Conservation (phyloP, 2,113 vertebrate species). For the Hippocampus barbouri region DNA sequence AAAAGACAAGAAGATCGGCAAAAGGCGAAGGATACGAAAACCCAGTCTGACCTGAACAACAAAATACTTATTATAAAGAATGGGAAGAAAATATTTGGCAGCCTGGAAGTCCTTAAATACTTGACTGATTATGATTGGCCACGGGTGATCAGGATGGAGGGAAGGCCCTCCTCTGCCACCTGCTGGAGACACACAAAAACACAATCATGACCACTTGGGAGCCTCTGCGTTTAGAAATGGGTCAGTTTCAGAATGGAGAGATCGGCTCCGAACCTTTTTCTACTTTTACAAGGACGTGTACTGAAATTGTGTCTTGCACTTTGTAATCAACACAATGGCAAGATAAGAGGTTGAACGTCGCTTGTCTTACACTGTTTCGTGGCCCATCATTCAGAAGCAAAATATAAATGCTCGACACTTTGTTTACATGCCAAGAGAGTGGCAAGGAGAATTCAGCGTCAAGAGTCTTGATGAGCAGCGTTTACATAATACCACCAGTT, state of each 20-base stretch:
- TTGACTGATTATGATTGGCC: no score
- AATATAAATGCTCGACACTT: neutral
- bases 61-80: no score
- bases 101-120: no score
- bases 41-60: no score
- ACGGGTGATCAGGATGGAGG: no score
- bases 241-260: conserved; percentile 26
- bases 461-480: conserved; percentile 26
- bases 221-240: conserved; percentile 14
- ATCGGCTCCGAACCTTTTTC: conserved; percentile 29
- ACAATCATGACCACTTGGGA: neutral
- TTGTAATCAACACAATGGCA: no score
- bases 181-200: no score
- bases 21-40: no score
- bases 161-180: no score
- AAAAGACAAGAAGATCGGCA: no score
- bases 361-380: conserved; percentile 7
- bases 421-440: neutral
- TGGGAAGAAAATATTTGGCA: no score
- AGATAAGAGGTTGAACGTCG: conserved; percentile 19
- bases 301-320: conserved; percentile 1
- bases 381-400: neutral
- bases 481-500: conserved; percentile 30
- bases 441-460: conserved; percentile 23
- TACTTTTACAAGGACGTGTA: neutral